Evolutionary conservation across 2,113 vertebrate species (phyloP), one percentile per base, ranked within the genome.

Genomic region (Acanthisitta chloris): DNA sequence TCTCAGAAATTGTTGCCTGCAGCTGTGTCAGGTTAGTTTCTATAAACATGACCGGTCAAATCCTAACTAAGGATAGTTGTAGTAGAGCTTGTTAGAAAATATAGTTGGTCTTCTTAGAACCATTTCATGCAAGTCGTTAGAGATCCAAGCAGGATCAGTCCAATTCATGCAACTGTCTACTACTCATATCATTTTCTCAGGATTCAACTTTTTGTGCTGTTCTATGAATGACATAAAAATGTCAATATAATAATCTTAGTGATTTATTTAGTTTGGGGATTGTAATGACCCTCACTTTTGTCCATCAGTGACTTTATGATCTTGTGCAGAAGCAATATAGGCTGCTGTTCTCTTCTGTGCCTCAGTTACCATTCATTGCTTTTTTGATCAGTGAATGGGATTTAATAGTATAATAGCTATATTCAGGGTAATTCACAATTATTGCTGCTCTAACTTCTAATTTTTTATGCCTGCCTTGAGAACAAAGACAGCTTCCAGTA

Each of bases 1-100:
- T 70, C 83, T 92, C 72, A 55, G 19, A 88, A 81, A 45, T 77
- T 43, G 34, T 78, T 95, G 88, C 79, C 93, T 93, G 72, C 94
- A 93, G 91, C 88, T 94, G 73, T 89, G 85, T 81, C 81, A 77
- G 88, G 85, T 82, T 94, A 51, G 29, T 88, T 82, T 83, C 71
- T 83, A 14, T 73, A 94, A 94, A 86, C 70, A 81, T 51, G 76
- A 93, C 94, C 31, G 28, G 70, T 74, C 65, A 92, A 73, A 92
- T 43, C 77, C 55, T 67, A 88, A 34, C 62, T 80, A 76, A 69
- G 57, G 84, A 55, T 86, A 76, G 65, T 28, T 84, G 62, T 57
- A 76, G 58, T 80, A 72, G 36, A 82, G 79, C 79, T 58, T 77
- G 31, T 69, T 25, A 76, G 73, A 58, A 92, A 87, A 33, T 25